Evolutionary conservation across 1,140 invertebrate species (phyloP), one percentile per base, ranked within the genome.

Genomic region (Euwallacea similis): DNA sequence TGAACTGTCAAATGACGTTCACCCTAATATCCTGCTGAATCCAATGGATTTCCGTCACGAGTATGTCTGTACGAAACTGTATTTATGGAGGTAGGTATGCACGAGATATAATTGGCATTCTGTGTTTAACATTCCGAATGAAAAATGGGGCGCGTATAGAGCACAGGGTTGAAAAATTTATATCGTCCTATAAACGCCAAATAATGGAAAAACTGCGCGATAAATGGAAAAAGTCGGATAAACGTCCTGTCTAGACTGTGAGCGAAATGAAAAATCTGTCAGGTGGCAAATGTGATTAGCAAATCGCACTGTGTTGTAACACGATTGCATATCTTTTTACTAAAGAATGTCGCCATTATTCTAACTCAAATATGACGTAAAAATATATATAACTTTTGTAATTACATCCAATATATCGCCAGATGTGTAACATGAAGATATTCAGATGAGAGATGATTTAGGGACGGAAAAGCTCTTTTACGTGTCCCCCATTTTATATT

Each of bases 121-220:
- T 58, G 21, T 58, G 46, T 58, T 58, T n/a, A 13, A 58, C 55
- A 58, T 42, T 61, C 42, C 42, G 59, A 44, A 61, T 61, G 59
- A 61, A 61, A 61, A 61, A 61, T 61, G 42, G 42, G n/a, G 10
- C 59, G 11, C 8, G 11, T 42, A 44, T 15, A 11, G 59, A 61
- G 59, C 21, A 59, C 50, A n/a, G 10, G 16, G n/a, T 16, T n/a
- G 59, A 61, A 44, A 61, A 61, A 61, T 61, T 61, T 61, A 61
- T 42, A 61, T 61, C 42, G 59, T 43, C 59, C 33, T 61, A 61
- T 61, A 61, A 61, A 61, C 42, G 59, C 59, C 33, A 44, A 13
- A 61, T 44, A 61, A 61, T 61, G 59, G 59, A 61, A 61, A 59
- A 61, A 61, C 59, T 61, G 42, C 33, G 59, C 33, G 59, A 61